These are phyloP conservation scores for Sthenelais limicola DNA, from an alignment of 2,888 invertebrate genomes.

Conservation along the genomic window DNA sequence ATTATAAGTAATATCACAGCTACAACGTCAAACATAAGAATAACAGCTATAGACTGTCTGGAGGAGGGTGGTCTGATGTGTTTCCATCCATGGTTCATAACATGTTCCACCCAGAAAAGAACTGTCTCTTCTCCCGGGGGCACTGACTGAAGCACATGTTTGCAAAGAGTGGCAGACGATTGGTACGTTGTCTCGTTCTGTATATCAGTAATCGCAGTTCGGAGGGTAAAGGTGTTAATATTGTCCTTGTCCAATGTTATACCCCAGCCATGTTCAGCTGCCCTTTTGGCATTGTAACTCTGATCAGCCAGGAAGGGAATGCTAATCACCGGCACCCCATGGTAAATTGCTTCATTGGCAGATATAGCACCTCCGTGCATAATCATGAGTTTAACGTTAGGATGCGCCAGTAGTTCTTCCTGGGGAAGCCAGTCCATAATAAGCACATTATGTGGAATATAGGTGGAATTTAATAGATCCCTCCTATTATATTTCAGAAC, in stretches of 20 bases:
- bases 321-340: slow-evolving; percentile 11
- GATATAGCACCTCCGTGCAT: slow-evolving; percentile 17
- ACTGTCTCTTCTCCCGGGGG: slow-evolving; percentile 17
- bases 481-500: slow-evolving; percentile 2
- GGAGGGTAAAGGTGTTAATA: background rate
- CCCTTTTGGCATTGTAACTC: slow-evolving; percentile 14
- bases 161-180: background rate
- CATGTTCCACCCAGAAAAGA: slow-evolving; percentile 27
- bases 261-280: slow-evolving; percentile 13
- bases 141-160: background rate
- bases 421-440: slow-evolving; percentile 20
- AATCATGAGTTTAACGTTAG: background rate
- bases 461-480: background rate
- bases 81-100: slow-evolving; percentile 7
- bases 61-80: background rate
- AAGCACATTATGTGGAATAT: background rate
- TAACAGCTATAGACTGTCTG: background rate
- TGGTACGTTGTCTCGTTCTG: background rate
- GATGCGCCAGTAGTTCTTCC: slow-evolving; percentile 17
- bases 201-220: background rate
- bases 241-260: background rate
- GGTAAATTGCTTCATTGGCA: slow-evolving; percentile 11
- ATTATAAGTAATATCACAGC: background rate
- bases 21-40: background rate
- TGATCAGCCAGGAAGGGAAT: slow-evolving; percentile 26